phyloP scores from a whole-genome alignment of 2,888 invertebrate species.

The Brenthis daphne region DNA sequence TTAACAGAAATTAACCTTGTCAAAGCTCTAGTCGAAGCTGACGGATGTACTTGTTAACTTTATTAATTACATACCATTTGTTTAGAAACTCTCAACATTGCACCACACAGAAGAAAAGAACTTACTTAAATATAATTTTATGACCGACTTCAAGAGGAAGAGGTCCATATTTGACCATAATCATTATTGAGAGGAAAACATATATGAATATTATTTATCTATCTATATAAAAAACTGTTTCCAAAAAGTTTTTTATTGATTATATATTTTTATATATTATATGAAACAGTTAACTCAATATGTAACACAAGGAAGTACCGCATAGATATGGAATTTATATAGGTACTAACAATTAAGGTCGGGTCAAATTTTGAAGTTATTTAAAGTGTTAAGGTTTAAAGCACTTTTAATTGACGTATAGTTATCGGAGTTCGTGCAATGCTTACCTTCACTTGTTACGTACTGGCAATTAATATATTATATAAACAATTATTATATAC shows the following conservation, averaged over 20 bases:
- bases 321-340: slow-evolving; percentile 1
- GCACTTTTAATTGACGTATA: slow-evolving; percentile 30
- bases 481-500: too few relatives aligned
- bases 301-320: slow-evolving; percentile 11
- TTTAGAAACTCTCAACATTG: slow-evolving; percentile 3
- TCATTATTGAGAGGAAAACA: too few relatives aligned
- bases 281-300: background rate
- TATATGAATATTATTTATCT: too few relatives aligned
- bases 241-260: too few relatives aligned
- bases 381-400: slow-evolving; percentile 27
- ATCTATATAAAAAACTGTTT: too few relatives aligned
- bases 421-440: slow-evolving; percentile 27
- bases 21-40: slow-evolving; percentile 2
- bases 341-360: background rate
- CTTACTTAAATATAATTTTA: too few relatives aligned
- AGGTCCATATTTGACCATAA: too few relatives aligned
- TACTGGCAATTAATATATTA: slow-evolving; percentile 1
- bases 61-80: slow-evolving; percentile 27
- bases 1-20: too few relatives aligned
- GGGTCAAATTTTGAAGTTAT: slow-evolving; percentile 19
- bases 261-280: too few relatives aligned
- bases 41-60: slow-evolving; percentile 25
- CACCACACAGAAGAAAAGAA: background rate
- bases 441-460: slow-evolving; percentile 28
- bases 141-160: too few relatives aligned